Evolutionary conservation across 37 sponge, comb jelly and placozoan species (phyloP), one percentile per base, ranked within the genome.

Genomic region (Crambe crambe): DNA sequence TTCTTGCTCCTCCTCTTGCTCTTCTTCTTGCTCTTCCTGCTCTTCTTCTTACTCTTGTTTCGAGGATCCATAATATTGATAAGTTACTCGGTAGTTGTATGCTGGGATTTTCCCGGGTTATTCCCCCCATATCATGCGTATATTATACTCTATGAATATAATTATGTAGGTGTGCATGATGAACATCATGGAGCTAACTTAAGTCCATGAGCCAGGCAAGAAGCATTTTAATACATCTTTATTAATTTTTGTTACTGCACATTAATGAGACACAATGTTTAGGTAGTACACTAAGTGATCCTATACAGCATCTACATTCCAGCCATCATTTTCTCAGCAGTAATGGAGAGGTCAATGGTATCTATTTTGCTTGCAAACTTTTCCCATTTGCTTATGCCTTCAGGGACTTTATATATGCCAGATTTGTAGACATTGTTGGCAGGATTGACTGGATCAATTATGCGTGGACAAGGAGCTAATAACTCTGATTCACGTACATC

Each of bases 361-460:
- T 6, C 6, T 47, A 47, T 47, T 12, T 15, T 47, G 51, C 51
- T 15, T 6, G 51, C 51, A 15, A 47, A 6, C 12, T 47, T 47
- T 47, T 47, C 73, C 73, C 31, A 34, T 37, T 31, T 10, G 38
- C 12, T 36, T 17, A 18, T 34, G 30, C 3, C 9, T 32, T 34
- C 30, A 32, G 69, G 81, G 47, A 0, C 82, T 82, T 44, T 56
- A 51, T 27, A 22, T 42, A 92, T 58, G 0, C 88, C 92, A 39
- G 78, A 74, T 22, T 20, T 30, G 66, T 92, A 92, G 22, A 92
- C 72, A 64, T 92, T 87, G 58, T 92, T 84, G 73, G 80, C 68
- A 25, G 92, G 92, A 56, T 92, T 87, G 30, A 85, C 92, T 39
- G 87, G 88, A 37, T 92, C 92, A 35, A 87, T 31, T 44, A 92